Evolutionary conservation across 1,140 invertebrate species (phyloP), one percentile per base, ranked within the genome.

Genomic region (Drosophila suzukii): DNA sequence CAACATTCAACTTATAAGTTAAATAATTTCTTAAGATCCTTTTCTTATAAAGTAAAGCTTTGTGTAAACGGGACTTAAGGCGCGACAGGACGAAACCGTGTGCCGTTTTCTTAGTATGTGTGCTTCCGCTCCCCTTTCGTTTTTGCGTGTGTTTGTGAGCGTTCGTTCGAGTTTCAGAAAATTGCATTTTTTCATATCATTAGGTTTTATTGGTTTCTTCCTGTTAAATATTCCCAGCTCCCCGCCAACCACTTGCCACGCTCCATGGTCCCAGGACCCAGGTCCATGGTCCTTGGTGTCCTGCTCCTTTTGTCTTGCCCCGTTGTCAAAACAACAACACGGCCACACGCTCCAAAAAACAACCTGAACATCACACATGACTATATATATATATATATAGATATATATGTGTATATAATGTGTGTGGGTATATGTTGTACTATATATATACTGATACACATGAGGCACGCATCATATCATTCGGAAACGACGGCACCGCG

Each of bases 161-260:
- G 56, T 60, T 27, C 62, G 77, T 53, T 85, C 71, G 82, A 82
- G 79, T 80, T 89, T 90, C 75, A 90, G 86, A 90, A 90, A 90
- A 90, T 90, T 90, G 85, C 85, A 90, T 90, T 90, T 90, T 90
- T 90, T 90, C 86, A 90, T 90, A 90, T 90, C 86, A 90, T 90
- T 90, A 90, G 86, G 86, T 90, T 90, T 90, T 90, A 90, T 90
- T 90, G 86, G 86, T 90, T 90, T 90, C 86, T 90, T 90, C 86
- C 86, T 90, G 84, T 89, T 90, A 90, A 90, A 90, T 90, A 90
- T 86, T 81, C 50, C 15, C 30, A 53, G 50, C 50, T 74, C 68
- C 68, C 68, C 63, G 57, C 75, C 30, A 58, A 34, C 62, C 53
- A 55, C 53, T 55, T 27, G 36, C 44, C 32, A 13, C 38, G 32